Conservation (phyloP, 64 coral and sea anemone species). For the Dendronephthya gigantea region DNA sequence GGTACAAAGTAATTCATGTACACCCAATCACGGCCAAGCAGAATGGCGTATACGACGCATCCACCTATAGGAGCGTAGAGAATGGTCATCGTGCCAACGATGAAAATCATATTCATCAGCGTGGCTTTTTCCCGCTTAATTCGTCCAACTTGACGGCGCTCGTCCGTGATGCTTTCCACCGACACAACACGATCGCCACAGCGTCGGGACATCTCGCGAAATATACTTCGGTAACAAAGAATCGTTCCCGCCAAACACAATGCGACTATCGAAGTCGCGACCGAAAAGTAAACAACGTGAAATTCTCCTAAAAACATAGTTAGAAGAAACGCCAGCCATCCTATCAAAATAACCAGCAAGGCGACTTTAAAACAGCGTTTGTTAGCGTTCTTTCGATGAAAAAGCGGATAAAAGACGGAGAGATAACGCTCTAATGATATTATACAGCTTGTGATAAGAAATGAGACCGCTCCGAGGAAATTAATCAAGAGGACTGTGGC, state of each 20-base stretch:
- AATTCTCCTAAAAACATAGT: not conserved
- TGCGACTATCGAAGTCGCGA: not conserved
- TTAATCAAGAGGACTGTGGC: not conserved
- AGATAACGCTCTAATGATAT: not conserved
- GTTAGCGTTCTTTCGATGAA: slow-evolving; percentile 7
- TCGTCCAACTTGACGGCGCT: not conserved
- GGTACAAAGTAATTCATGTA: slow-evolving; percentile 7
- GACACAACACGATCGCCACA: not conserved
- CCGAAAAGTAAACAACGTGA: not conserved
- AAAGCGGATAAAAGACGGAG: not conserved
- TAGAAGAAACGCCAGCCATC: not conserved
- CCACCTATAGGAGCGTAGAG: slow-evolving; percentile 17
- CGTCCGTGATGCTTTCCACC: not conserved
- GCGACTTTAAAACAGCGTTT: not conserved
- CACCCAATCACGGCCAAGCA: not conserved
- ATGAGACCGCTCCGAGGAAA: not conserved
- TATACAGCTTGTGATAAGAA: not conserved
- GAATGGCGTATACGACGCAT: not conserved
- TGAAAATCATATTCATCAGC: not conserved
- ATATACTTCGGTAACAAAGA: not conserved
- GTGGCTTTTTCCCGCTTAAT: not conserved
- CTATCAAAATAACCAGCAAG: not conserved
- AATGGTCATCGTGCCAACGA: not conserved
- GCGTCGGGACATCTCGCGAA: not conserved
- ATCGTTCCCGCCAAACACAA: not conserved